Evolutionary conservation across 2,888 invertebrate genomes (phyloP).

Genomic region (Psylliodes chrysocephalus): DNA sequence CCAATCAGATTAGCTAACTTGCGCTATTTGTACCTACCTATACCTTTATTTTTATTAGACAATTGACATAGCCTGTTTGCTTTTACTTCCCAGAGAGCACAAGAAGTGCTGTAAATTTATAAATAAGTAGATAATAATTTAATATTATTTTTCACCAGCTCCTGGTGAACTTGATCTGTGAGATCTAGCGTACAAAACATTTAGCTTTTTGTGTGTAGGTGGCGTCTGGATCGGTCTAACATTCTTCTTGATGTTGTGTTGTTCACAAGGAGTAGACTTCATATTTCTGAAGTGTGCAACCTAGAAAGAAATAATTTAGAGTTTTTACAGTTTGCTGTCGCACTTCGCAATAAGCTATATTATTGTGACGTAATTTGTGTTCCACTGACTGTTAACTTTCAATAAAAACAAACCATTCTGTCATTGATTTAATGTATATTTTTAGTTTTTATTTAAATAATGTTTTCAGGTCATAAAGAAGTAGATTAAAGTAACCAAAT

Average conservation of each 20-base stretch:
- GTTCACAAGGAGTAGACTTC: slow-evolving; percentile 61
- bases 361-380: too few relatives aligned
- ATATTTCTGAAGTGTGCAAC: slow-evolving; percentile 60
- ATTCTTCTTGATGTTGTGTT: slow-evolving; percentile 61
- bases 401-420: too few relatives aligned
- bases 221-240: slow-evolving; percentile 61
- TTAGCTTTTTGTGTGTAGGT: slow-evolving; percentile 56
- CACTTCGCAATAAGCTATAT: too few relatives aligned
- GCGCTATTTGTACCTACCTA: background rate
- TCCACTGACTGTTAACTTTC: too few relatives aligned
- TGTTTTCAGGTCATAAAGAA: too few relatives aligned
- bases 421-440: too few relatives aligned
- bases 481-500: too few relatives aligned
- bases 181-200: slow-evolving; percentile 60
- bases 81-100: background rate
- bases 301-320: too few relatives aligned
- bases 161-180: slow-evolving; percentile 53
- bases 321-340: too few relatives aligned
- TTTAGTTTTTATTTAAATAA: too few relatives aligned
- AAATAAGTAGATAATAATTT: background rate
- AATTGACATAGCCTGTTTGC: too few relatives aligned
- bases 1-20: background rate
- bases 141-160: background rate
- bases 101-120: too few relatives aligned
- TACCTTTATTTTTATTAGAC: background rate